These are phyloP conservation scores for Leptoteleia sp. DNA, from an alignment of 1,140 invertebrate species.

Conservation along the genomic window DNA sequence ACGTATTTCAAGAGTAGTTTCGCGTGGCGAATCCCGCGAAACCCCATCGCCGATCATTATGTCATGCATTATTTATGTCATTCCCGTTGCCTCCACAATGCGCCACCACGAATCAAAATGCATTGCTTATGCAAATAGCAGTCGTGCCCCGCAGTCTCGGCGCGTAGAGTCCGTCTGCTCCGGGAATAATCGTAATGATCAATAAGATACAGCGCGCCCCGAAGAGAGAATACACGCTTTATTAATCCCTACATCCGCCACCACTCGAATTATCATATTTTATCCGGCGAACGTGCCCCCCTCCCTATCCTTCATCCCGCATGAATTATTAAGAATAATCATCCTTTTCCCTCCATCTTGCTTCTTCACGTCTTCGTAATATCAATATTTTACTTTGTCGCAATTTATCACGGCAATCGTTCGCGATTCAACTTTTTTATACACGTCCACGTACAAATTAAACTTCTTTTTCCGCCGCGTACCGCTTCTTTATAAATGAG, in stretches of 20 bases:
- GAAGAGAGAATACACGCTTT: constrained; percentile 47
- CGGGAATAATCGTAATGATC: constrained; percentile 76
- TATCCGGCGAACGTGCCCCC: constrained; percentile 3
- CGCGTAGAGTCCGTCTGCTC: constrained; percentile 67
- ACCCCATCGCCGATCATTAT: constrained; percentile 74
- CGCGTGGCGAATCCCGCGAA: constrained; percentile 63
- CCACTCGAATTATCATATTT: constrained; percentile 39
- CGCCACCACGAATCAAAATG: constrained; percentile 78
- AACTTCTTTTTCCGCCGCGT: no score
- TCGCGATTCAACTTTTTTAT: no score
- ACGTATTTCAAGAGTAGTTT: constrained; percentile 54
- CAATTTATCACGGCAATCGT: no score
- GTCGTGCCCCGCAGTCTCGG: constrained; percentile 69
- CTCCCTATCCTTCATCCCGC: not conserved
- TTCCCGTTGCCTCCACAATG: constrained; percentile 72
- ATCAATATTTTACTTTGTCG: no score
- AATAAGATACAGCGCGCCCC: constrained; percentile 72
- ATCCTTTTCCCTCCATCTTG: not conserved
- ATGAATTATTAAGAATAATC: no score
- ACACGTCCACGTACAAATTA: no score
- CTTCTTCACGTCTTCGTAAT: no score
- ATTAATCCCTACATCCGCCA: constrained; percentile 42
- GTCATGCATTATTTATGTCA: constrained; percentile 80
- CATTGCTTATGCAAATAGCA: constrained; percentile 80
- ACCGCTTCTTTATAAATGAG: no score